These are phyloP conservation scores for Falco berigora DNA, from an alignment of 2,797 vertebrate genomes.

Conservation along the genomic window DNA sequence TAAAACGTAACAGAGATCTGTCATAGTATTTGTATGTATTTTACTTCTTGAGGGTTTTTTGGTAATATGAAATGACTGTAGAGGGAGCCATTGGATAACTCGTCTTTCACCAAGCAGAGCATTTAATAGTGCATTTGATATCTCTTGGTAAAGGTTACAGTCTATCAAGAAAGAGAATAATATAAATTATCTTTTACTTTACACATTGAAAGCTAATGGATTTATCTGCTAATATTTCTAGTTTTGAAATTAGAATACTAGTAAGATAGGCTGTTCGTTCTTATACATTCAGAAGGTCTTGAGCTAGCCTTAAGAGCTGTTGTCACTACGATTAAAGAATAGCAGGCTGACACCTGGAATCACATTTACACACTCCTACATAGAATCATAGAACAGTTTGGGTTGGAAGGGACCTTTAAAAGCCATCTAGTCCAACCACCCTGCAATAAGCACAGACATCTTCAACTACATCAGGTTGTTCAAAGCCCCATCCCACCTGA, in stretches of 20 bases:
- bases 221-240: neutral
- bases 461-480: neutral
- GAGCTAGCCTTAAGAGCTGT: neutral
- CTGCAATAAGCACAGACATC: neutral
- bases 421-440: neutral
- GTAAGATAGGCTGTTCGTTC: neutral
- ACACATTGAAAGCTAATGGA: neutral
- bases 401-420: neutral
- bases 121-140: neutral
- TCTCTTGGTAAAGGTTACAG: neutral
- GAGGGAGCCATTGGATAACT: slow-evolving; percentile 38
- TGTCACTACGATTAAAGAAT: neutral
- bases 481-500: neutral
- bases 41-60: neutral
- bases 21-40: neutral
- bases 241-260: neutral
- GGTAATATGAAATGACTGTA: neutral
- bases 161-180: neutral
- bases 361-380: neutral
- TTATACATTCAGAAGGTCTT: neutral
- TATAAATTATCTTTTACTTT: neutral
- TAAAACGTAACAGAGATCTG: neutral
- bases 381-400: neutral
- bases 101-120: neutral
- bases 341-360: neutral